These are phyloP conservation scores for Conus ventricosus DNA, from an alignment of 1,140 invertebrate species.

Conservation along the genomic window DNA sequence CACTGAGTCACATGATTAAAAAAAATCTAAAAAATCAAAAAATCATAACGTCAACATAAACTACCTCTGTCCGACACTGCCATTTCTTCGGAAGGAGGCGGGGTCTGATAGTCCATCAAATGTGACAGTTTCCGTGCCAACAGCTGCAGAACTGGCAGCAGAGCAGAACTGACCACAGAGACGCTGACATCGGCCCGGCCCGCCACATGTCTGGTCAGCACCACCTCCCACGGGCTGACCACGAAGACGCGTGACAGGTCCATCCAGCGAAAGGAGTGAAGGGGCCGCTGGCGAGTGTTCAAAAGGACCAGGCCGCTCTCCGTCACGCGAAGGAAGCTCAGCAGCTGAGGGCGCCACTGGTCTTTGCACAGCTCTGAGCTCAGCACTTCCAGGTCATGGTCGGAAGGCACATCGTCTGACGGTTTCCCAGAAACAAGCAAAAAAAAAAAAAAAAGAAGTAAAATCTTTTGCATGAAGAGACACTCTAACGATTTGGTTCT, in stretches of 20 bases:
- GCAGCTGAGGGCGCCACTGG: slow-evolving; percentile 18
- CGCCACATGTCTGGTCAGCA: slow-evolving; percentile 26
- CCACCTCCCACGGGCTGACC: slow-evolving; percentile 31
- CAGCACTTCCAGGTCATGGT: slow-evolving; percentile 31
- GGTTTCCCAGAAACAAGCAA: no score
- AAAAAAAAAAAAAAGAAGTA: background rate
- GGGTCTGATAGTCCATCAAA: slow-evolving; percentile 28
- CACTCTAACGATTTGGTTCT: no score
- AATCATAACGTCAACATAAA: no score
- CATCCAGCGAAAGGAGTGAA: slow-evolving; percentile 12
- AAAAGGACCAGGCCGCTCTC: background rate
- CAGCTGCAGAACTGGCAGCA: slow-evolving; percentile 14
- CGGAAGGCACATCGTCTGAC: slow-evolving; percentile 10
- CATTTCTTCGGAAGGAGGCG: background rate
- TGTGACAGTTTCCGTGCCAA: background rate
- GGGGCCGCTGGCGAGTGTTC: slow-evolving; percentile 11
- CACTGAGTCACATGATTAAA: background rate
- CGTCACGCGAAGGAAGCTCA: slow-evolving; percentile 17
- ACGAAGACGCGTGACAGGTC: slow-evolving; percentile 27
- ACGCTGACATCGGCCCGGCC: slow-evolving; percentile 18
- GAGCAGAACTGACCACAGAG: slow-evolving; percentile 18
- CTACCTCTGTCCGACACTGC: no score
- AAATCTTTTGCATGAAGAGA: background rate
- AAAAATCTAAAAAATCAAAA: no score
- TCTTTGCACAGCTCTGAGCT: slow-evolving; percentile 16